Percentiles rank a stretch among this genome's conserved stretches.
Conservation (phyloP, 2,797 vertebrate genomes). For the Monodelphis domestica region DNA sequence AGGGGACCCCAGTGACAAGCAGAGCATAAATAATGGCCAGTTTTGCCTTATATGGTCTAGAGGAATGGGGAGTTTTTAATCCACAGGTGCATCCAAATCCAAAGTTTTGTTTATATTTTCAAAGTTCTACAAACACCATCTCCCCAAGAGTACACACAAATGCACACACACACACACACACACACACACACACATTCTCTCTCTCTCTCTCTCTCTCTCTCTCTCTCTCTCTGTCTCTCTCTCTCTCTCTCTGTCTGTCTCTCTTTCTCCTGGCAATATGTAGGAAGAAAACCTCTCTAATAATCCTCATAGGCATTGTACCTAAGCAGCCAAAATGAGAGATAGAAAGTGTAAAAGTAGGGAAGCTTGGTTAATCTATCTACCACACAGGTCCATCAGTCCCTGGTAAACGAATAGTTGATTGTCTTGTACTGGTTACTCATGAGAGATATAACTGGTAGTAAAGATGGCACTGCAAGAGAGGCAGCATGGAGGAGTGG, state of each 20-base stretch:
- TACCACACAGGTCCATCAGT: background rate
- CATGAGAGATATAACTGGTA: background rate
- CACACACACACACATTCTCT: background rate
- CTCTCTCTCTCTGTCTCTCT: too few relatives aligned
- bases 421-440: background rate
- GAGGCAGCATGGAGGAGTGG: background rate
- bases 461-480: background rate
- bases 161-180: background rate
- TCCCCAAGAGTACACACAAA: background rate
- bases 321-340: background rate
- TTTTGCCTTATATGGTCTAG: background rate
- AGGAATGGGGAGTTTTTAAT: background rate
- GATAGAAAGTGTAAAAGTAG: background rate
- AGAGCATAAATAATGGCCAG: background rate
- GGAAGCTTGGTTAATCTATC: background rate
- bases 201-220: too few relatives aligned
- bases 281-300: background rate
- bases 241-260: too few relatives aligned
- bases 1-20: background rate
- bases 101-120: background rate
- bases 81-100: background rate
- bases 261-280: background rate
- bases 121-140: background rate
- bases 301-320: background rate
- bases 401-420: background rate